phyloP scores from a whole-genome alignment of 2,797 vertebrate genomes.

The Lithobates pipiens region DNA sequence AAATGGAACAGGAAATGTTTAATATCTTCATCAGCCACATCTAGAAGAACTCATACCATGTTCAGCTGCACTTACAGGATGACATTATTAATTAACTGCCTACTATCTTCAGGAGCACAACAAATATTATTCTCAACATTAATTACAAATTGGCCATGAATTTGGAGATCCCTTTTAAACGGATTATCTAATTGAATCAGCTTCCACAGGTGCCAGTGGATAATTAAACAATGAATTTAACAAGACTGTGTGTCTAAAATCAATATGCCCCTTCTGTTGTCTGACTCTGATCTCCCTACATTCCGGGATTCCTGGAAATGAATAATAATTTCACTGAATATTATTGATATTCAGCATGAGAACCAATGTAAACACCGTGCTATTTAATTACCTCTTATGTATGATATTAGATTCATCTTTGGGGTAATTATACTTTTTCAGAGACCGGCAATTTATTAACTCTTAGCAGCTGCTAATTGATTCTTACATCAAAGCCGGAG shows the following conservation, averaged over 20 bases:
- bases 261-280: conserved; percentile 37
- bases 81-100: not conserved
- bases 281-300: conserved; percentile 7
- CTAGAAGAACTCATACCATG: no score
- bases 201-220: conserved; percentile 12
- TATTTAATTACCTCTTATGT: conserved; percentile 10
- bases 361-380: not conserved
- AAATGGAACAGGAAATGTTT: no score
- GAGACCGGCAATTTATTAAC: not conserved
- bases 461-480: not conserved
- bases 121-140: conserved; percentile 36
- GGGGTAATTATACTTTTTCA: not conserved
- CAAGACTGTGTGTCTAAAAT: conserved; percentile 19
- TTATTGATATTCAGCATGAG: conserved; percentile 32
- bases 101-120: not conserved
- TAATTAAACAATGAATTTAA: conserved; percentile 44
- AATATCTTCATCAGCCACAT: no score
- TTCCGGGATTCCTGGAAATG: conserved; percentile 11
- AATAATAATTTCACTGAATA: conserved; percentile 6
- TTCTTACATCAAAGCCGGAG: not conserved
- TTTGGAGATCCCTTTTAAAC: not conserved
- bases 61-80: no score
- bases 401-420: conserved; percentile 16
- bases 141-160: conserved; percentile 3
- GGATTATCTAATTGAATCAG: conserved; percentile 32